Evolutionary conservation across 2,113 vertebrate species (phyloP), one percentile per base, ranked within the genome.

Genomic region (Noturus placidus): DNA sequence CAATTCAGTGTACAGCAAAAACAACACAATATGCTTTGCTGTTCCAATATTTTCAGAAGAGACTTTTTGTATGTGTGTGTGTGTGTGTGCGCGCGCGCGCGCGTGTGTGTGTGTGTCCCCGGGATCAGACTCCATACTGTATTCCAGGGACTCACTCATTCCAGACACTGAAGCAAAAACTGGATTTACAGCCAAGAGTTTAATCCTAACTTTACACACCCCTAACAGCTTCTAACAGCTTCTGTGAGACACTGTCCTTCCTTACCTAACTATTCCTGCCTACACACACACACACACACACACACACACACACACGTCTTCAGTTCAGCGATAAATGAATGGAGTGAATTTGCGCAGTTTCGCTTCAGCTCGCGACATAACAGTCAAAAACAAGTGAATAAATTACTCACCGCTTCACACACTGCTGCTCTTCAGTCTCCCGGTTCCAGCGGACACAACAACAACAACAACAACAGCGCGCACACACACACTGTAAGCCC

Each of bases 351-450:
- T 78, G 76, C 76, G 76, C 76, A 78, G 2, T 78, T 52, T 78
- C 7, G 25, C 10, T 20, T 74, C 35, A 38, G 20, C 4, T 76
- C 13, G 4, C 38, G 42, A 46, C 22, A 50, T 76, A 46, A 76
- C 38, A 5, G 20, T 30, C 10, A 78, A n/a, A 78, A 78, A 27
- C 25, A 52, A 46, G 3, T 13, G 38, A n/a, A 78, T 27, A 14
- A 78, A n/a, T 6, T 15, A 78, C 76, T 78, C 27, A 78, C 76
- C 76, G 50, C 46, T 78, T 78, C 76, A 78, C 76, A 78, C 76
- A 54, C 25, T 14, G 35, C 25, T n/a, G 76, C 14, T 1, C 11
- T 52, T 17, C 5, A 52, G 46, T 2, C 9, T 78, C 76, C 76
- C 7, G 76, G 15, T 52, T 7, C 72, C 38, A 46, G 27, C 69